These are phyloP conservation scores for Clarias pachynema DNA, from an alignment of 2,797 vertebrate species.

Conservation along the genomic window DNA sequence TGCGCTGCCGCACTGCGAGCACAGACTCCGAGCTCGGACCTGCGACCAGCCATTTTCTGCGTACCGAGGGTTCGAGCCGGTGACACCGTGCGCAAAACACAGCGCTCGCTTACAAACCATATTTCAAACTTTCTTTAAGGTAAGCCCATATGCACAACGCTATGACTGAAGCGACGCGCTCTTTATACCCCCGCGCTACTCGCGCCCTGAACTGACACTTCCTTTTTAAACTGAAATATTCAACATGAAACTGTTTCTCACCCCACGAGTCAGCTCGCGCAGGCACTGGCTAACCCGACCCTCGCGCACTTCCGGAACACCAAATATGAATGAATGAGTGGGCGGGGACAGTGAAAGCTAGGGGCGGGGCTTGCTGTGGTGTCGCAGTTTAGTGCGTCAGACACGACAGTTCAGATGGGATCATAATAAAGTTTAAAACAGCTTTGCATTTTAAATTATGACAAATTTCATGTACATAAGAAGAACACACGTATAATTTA, in stretches of 20 bases:
- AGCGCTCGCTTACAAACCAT: conserved; percentile 43
- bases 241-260: conserved; percentile 75
- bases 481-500: neutral
- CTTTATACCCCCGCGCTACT: neutral
- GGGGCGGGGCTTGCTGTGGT: conserved; percentile 70
- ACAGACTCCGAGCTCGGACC: conserved; percentile 72
- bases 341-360: conserved; percentile 76
- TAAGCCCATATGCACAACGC: conserved; percentile 47
- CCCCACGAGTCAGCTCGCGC: conserved; percentile 75
- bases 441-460: neutral
- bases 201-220: conserved; percentile 49
- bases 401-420: conserved; percentile 70
- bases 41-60: conserved; percentile 83
- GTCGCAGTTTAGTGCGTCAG: conserved; percentile 81
- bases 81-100: conserved; percentile 62
- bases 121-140: conserved; percentile 68
- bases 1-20: neutral
- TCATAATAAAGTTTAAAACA: conserved; percentile 9
- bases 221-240: conserved; percentile 67
- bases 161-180: neutral
- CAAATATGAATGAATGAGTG: conserved; percentile 85
- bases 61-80: conserved; percentile 79
- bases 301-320: conserved; percentile 84
- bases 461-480: neutral
- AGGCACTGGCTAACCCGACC: conserved; percentile 82